These are phyloP conservation scores for Cyprinodon variegatus DNA, from an alignment of 2,113 vertebrate genomes.

Conservation along the genomic window DNA sequence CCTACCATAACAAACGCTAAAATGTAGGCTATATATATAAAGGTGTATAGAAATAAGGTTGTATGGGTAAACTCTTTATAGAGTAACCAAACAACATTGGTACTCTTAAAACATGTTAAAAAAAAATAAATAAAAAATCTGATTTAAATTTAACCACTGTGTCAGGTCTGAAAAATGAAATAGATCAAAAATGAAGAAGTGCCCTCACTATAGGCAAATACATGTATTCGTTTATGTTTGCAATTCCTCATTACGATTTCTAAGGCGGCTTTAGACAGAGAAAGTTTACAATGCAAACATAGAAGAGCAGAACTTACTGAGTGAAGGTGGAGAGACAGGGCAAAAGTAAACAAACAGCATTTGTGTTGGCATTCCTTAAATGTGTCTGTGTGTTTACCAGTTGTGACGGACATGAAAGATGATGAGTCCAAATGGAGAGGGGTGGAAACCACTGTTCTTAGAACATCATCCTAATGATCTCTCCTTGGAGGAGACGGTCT, in stretches of 20 bases:
- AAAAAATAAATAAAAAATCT: too few species aligned
- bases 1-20: not conserved
- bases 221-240: not conserved
- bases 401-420: conserved; percentile 39
- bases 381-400: conserved; percentile 27
- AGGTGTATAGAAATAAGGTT: not conserved
- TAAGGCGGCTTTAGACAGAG: conserved; percentile 1
- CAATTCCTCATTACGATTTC: not conserved
- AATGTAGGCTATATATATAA: not conserved
- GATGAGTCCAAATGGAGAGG: conserved; percentile 57
- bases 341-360: conserved; percentile 57
- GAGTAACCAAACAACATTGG: not conserved
- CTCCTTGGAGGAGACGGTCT: not conserved
- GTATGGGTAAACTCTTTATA: not conserved
- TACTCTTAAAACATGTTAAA: not conserved
- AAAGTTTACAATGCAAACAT: conserved; percentile 48
- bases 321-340: conserved; percentile 52
- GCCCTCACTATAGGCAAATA: not conserved
- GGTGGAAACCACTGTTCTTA: conserved; percentile 36
- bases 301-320: conserved; percentile 23
- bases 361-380: conserved; percentile 56
- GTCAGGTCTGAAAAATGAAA: not conserved
- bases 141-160: not conserved
- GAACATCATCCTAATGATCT: not conserved
- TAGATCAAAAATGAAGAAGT: not conserved